A percentile compares a stretch with the other conserved stretches of the same genome.
phyloP scores from a whole-genome alignment of 2,888 invertebrate species.

The Baronia brevicornis region DNA sequence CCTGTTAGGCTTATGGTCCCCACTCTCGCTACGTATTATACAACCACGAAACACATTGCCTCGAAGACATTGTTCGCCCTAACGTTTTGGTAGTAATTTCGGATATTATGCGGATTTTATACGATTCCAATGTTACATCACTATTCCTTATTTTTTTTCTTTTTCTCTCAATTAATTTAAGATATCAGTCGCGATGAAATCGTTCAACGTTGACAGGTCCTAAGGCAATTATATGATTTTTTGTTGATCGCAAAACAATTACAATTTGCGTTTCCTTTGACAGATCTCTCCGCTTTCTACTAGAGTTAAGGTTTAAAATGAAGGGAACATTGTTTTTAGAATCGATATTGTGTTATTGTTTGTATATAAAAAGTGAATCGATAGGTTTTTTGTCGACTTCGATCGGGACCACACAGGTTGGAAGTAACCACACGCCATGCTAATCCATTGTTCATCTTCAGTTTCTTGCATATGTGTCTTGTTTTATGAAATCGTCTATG shows the following conservation, averaged over 20 bases:
- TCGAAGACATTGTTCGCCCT: no score
- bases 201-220: slow-evolving; percentile 60
- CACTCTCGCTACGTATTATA: no score
- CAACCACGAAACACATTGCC: no score
- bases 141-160: slow-evolving; percentile 5
- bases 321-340: slow-evolving; percentile 14
- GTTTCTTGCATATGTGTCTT: neutral
- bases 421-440: slow-evolving; percentile 23
- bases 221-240: slow-evolving; percentile 44
- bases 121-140: slow-evolving; percentile 4
- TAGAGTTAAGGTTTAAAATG: slow-evolving; percentile 30
- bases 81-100: no score
- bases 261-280: slow-evolving; percentile 3
- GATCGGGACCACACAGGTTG: slow-evolving; percentile 57
- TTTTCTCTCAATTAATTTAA: slow-evolving; percentile 41
- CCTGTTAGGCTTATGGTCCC: no score
- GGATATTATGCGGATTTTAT: neutral
- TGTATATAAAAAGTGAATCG: slow-evolving; percentile 51
- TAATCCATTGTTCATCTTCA: slow-evolving; percentile 12
- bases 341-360: slow-evolving; percentile 26
- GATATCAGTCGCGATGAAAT: slow-evolving; percentile 58
- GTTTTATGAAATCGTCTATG: neutral
- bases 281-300: slow-evolving; percentile 18
- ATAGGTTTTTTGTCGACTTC: slow-evolving; percentile 45
- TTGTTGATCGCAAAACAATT: slow-evolving; percentile 22